phyloP scores from a whole-genome alignment of 2,888 invertebrate species.

The Microctonus aethiopoides region DNA sequence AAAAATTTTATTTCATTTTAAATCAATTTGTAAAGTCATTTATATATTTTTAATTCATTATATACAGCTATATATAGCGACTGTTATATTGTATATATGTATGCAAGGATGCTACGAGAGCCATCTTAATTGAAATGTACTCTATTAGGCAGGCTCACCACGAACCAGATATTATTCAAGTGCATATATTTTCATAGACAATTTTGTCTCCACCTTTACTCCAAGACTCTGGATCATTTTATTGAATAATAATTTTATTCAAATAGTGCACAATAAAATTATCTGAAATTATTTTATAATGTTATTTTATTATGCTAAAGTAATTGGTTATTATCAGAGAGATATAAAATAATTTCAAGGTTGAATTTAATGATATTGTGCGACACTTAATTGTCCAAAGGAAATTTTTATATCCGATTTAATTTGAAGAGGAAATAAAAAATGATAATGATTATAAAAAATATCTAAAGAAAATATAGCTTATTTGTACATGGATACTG shows the following conservation, averaged over 20 bases:
- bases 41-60: slow-evolving; percentile 19
- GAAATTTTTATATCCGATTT: neutral
- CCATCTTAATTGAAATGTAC: slow-evolving; percentile 33
- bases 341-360: neutral
- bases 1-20: neutral
- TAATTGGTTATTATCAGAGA: too few relatives aligned
- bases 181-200: neutral
- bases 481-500: neutral
- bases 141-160: slow-evolving; percentile 13
- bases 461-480: neutral
- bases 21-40: slow-evolving; percentile 13
- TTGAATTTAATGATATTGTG: neutral
- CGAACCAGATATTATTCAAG: slow-evolving; percentile 30
- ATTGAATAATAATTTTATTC: neutral
- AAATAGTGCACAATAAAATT: too few relatives aligned
- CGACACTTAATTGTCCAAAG: neutral
- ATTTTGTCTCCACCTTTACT: neutral
- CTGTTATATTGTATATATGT: neutral
- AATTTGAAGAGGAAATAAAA: neutral
- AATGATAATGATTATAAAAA: neutral
- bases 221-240: neutral
- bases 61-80: neutral
- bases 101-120: neutral
- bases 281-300: too few relatives aligned
- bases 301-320: too few relatives aligned